Base-by-base conservation (phyloP, 1,140 invertebrate species). In the Penaeus indicus region DNA sequence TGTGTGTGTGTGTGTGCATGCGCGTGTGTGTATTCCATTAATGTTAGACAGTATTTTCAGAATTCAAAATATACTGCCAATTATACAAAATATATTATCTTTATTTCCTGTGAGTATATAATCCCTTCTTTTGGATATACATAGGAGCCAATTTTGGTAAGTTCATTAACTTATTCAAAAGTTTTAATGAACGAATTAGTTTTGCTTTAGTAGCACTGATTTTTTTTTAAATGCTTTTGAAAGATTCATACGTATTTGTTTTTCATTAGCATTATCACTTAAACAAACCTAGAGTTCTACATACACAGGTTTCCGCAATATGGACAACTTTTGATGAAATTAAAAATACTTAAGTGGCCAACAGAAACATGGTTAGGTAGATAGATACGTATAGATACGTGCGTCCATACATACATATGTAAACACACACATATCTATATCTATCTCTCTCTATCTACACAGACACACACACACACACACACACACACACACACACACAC, bases 1-100 rank as follows among this genome's bases (percentile, higher is more conserved):
- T 72, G 38, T 72, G n/a, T 72, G n/a, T 72, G n/a, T 72, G n/a
- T 72, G n/a, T 72, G n/a, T 72, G n/a, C 27, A 72, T 72, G n/a
- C 27, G 27, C 27, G 27, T 27, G 22, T n/a, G 27, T 72, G 5
- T 75, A 32, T 5, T 72, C 22, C 2, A 18, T 2, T 72, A 72
- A 72, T n/a, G 16, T n/a, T n/a, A 72, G 16, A 8, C 38, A 42
- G 38, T 42, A 4, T 8, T 8, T 42, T 42, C 38, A 42, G 38
- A 42, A 42, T 4, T 42, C 38, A 42, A 8, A 42, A 42, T 42
- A 4, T 4, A 8, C 7, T 42, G 7, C 7, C 7, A 0, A 42
- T 42, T 42, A 42, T 8, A 42, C 4, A 42, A 42, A 8, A 8
- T 42, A 42, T 1, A 22, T 3, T 38, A 16, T 25, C n/a, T 5